Evolutionary conservation across 2,797 vertebrate species (phyloP), one percentile per base, ranked within the genome.

Genomic region (Sebastes kiyomatsui): DNA sequence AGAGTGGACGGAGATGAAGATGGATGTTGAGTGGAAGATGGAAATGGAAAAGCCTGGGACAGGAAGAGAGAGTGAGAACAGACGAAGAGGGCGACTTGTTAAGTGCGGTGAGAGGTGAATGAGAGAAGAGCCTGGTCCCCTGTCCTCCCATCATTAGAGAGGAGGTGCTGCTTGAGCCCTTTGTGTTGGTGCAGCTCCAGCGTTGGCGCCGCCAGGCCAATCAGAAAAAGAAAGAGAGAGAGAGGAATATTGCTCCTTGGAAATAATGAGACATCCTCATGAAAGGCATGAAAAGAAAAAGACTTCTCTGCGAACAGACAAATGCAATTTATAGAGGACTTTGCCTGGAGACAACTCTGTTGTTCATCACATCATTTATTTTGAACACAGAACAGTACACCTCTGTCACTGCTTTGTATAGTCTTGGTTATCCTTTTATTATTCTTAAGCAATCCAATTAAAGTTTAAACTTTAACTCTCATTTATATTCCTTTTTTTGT

Each of bases 191-290:
- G 68, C 46, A 0, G 68, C 60, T 89, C 92, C 87, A 89, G 72
- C 18, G 6, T 72, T 87, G 88, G 86, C 62, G 75, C 74, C 60
- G 4, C 42, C 75, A 25, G 70, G 42, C 75, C 76, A 83, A 86
- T 92, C 84, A 83, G 75, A 65, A 9, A 59, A 49, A 76, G 72
- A 77, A 69, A 55, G 27, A 33, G 68, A 81, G 56, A 71, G 55
- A 30, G 72, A 81, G 64, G 70, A 82, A 74, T 52, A 84, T 56
- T 70, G 66, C 75, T 69, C 22, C 6, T 69, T 80, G 92, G 90
- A 92, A 93, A 92, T 85, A 87, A 85, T 85, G 82, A 90, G 75
- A 84, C 83, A 70, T 80, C 70, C 58, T 42, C 4, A 3, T 32
- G 75, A 87, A 79, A 87, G 80, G 55, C 79, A 75, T 4, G 9